These are phyloP conservation scores for Sitta europaea DNA, from an alignment of 2,113 vertebrate species.

Conservation along the genomic window DNA sequence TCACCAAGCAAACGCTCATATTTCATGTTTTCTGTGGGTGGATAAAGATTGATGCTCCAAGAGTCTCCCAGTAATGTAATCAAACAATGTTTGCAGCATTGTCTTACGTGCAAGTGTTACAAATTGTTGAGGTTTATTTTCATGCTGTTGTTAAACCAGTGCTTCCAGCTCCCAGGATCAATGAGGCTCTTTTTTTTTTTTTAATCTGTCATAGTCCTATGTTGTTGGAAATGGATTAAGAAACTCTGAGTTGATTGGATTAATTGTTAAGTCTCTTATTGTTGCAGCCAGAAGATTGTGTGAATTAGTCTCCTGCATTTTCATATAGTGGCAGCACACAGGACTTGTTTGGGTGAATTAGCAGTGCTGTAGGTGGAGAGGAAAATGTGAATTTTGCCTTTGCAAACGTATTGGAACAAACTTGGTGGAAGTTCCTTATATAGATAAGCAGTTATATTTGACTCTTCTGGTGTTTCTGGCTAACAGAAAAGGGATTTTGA, in stretches of 20 bases:
- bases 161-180: neutral
- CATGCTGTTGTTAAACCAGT: neutral
- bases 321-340: neutral
- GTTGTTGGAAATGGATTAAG: neutral
- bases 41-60: neutral
- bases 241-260: neutral
- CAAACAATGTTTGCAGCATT: neutral
- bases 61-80: neutral
- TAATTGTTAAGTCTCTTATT: neutral
- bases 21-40: neutral
- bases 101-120: neutral
- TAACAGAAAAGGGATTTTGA: neutral
- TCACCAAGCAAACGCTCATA: neutral
- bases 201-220: neutral
- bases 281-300: neutral
- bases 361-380: neutral
- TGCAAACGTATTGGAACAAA: neutral
- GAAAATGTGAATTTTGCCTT: neutral
- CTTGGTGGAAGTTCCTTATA: neutral
- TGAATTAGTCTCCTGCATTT: neutral
- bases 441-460: neutral
- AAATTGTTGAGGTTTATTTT: conserved; percentile 3
- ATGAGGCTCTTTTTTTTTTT: neutral
- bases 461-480: neutral
- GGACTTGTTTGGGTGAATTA: neutral